Conservation (phyloP, 2,113 vertebrate species). For the Rattus norvegicus region DNA sequence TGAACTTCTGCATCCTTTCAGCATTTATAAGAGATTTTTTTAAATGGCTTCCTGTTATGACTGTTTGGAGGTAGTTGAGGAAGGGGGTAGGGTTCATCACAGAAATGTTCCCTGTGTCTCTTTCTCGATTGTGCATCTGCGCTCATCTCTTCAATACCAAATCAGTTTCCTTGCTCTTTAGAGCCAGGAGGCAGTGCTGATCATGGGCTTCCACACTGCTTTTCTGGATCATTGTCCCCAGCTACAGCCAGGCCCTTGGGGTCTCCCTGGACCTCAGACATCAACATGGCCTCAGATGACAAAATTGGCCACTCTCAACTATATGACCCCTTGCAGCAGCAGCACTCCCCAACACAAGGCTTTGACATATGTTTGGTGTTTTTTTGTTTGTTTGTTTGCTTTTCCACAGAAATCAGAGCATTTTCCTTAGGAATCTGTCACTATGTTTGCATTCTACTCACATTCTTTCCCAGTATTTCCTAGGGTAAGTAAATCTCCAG, state of each 20-base stretch:
- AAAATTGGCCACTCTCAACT: not conserved
- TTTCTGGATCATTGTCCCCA: not conserved
- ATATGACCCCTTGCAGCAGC: not conserved
- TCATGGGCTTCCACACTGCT: not conserved
- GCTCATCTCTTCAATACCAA: not conserved
- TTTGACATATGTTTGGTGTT: not conserved
- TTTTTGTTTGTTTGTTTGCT: no score
- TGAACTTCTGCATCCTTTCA: not conserved
- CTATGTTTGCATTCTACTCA: slow-evolving; percentile 21
- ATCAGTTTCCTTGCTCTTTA: not conserved
- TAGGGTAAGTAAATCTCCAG: slow-evolving; percentile 5
- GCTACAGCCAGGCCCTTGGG: not conserved
- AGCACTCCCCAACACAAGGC: not conserved
- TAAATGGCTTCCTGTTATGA: not conserved
- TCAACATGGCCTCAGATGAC: not conserved
- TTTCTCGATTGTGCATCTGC: not conserved
- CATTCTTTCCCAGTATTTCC: slow-evolving; percentile 18
- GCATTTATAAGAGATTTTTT: not conserved
- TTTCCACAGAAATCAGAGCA: not conserved
- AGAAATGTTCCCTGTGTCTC: not conserved
- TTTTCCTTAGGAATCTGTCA: slow-evolving; percentile 4
- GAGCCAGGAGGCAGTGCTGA: not conserved
- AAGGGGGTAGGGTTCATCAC: not conserved
- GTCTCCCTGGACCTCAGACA: not conserved
- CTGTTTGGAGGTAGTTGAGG: not conserved